phyloP scores from a whole-genome alignment of 2,797 vertebrate genomes.

The Micromesistius poutassou region DNA sequence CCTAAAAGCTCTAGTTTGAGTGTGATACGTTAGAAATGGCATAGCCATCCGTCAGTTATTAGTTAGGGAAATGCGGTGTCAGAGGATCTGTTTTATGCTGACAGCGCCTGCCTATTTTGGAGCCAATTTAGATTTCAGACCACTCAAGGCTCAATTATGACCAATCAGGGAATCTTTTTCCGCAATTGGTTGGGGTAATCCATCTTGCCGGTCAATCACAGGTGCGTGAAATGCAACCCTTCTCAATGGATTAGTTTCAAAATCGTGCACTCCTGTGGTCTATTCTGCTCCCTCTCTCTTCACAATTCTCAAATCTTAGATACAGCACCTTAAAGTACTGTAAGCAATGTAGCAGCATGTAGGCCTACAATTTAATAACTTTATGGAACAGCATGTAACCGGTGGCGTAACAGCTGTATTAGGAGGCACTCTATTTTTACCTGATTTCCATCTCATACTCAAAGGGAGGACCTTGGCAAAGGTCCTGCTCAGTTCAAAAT shows the following conservation, averaged over 20 bases:
- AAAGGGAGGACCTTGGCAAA: neutral
- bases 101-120: too few species aligned
- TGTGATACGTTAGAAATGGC: neutral
- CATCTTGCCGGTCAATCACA: neutral
- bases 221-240: neutral
- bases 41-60: neutral
- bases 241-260: neutral
- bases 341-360: neutral
- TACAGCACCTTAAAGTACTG: too few species aligned
- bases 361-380: neutral
- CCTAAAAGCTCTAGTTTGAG: neutral
- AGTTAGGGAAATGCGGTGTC: neutral
- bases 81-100: neutral
- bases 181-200: neutral
- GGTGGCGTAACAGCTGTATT: neutral
- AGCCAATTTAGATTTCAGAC: neutral
- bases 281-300: neutral
- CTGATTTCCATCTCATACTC: neutral
- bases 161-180: neutral
- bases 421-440: neutral
- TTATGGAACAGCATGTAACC: neutral
- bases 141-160: neutral
- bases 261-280: neutral
- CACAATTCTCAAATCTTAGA: neutral
- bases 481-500: neutral